Percentiles rank a stretch among this genome's conserved stretches.
These are phyloP conservation scores for Danaus chrysippus DNA, from an alignment of 2,888 invertebrate genomes.

Conservation along the genomic window DNA sequence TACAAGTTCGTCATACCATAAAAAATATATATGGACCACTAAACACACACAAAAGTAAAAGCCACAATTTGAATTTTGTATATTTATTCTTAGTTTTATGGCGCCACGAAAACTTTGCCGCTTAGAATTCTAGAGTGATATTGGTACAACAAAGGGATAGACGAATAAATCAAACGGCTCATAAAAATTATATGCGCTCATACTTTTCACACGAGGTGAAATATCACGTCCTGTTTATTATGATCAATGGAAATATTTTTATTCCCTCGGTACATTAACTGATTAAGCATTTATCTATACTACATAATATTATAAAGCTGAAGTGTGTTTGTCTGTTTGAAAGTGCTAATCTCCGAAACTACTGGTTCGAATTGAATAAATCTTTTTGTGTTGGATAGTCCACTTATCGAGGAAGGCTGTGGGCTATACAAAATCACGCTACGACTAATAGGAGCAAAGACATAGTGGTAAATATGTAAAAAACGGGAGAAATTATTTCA, in stretches of 20 bases:
- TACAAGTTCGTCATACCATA: background rate
- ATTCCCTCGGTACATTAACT: background rate
- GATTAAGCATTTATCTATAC: background rate
- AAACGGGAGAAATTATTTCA: no score
- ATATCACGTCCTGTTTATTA: no score
- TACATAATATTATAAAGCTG: no score
- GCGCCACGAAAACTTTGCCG: constrained; percentile 31
- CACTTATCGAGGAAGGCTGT: no score
- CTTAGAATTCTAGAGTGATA: constrained; percentile 42
- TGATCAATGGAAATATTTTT: constrained; percentile 2
- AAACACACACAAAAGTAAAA: background rate
- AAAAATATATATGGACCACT: background rate
- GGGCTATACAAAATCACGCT: no score
- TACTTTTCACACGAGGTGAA: constrained; percentile 22
- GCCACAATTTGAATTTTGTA: background rate
- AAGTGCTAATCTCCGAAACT: no score
- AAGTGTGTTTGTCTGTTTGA: no score
- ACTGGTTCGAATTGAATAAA: no score
- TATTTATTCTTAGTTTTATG: constrained; percentile 6
- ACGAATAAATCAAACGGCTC: constrained; percentile 50
- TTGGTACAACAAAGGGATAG: constrained; percentile 53
- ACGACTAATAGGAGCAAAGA: no score
- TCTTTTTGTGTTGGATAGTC: no score
- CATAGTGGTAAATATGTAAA: no score
- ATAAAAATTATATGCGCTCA: constrained; percentile 29